phyloP scores from a whole-genome alignment of 2,113 vertebrate genomes.

The Trichomycterus rosablanca region DNA sequence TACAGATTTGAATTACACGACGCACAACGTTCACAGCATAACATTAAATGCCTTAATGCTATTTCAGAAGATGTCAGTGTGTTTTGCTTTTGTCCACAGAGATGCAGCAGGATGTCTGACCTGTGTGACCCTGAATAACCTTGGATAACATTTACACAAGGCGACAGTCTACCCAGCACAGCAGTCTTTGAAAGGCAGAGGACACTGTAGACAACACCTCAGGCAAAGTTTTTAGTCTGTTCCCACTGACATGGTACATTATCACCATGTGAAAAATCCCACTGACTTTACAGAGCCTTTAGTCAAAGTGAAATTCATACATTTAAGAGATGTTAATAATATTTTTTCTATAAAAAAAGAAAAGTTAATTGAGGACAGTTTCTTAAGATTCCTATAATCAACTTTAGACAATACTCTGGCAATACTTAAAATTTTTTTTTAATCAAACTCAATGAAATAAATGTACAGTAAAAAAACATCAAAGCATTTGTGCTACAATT shows the following conservation, averaged over 20 bases:
- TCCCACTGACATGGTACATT: neutral
- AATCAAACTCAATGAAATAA: too few species aligned
- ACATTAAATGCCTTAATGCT: too few species aligned
- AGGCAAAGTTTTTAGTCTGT: slow-evolving; percentile 4
- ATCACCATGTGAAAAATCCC: slow-evolving; percentile 7
- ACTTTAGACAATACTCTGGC: neutral
- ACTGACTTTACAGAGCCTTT: too few species aligned
- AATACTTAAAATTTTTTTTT: too few species aligned
- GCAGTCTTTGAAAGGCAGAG: neutral
- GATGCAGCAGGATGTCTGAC: slow-evolving; percentile 9
- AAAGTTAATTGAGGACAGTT: too few species aligned
- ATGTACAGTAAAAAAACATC: too few species aligned
- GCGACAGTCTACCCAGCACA: slow-evolving; percentile 2
- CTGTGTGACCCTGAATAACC: slow-evolving; percentile 23
- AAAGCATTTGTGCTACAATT: neutral
- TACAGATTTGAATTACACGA: too few species aligned
- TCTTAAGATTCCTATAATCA: neutral
- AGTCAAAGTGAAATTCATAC: slow-evolving; percentile 4
- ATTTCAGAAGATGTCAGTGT: neutral
- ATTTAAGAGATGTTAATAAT: too few species aligned
- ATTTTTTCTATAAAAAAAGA: too few species aligned
- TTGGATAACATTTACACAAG: slow-evolving; percentile 4
- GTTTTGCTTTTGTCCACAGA: neutral
- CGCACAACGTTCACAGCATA: too few species aligned
- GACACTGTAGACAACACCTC: neutral